Evolutionary conservation across 2,113 vertebrate species (phyloP).

Genomic region (Gymnorhina tibicen): DNA sequence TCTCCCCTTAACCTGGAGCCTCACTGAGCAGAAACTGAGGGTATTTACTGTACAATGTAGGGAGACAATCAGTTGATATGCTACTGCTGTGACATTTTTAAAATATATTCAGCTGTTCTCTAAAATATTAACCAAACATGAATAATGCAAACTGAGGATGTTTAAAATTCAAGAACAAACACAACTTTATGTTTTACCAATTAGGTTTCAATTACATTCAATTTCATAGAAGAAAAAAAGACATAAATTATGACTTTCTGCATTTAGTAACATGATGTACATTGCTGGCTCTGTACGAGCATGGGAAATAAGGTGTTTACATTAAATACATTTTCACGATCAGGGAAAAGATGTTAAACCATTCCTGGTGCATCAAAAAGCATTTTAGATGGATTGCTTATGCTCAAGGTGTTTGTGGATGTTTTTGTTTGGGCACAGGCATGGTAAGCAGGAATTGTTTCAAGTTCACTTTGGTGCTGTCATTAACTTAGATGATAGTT

Average conservation of each 20-base stretch:
- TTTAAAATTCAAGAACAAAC: slow-evolving; percentile 46
- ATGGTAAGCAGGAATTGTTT: not conserved
- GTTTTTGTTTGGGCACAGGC: not conserved
- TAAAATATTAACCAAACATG: slow-evolving; percentile 39
- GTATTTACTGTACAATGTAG: not conserved
- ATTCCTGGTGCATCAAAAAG: not conserved
- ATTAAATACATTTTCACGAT: not conserved
- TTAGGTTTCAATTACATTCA: slow-evolving; percentile 32
- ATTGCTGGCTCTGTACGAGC: not conserved
- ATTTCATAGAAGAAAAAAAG: not conserved
- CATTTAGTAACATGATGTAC: not conserved
- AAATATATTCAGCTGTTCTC: slow-evolving; percentile 1
- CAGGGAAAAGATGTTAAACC: not conserved
- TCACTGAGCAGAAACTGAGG: not conserved
- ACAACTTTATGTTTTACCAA: not conserved
- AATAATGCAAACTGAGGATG: slow-evolving; percentile 2
- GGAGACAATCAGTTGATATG: not conserved
- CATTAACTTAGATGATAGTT: not conserved
- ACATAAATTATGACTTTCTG: not conserved
- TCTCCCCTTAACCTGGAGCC: not conserved
- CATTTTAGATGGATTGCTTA: not conserved
- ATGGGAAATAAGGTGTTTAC: not conserved
- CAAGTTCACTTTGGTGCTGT: not conserved
- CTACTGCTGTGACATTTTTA: not conserved
- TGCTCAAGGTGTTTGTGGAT: not conserved